Conservation (phyloP, 2,113 vertebrate species). For the Varanus komodoensis region DNA sequence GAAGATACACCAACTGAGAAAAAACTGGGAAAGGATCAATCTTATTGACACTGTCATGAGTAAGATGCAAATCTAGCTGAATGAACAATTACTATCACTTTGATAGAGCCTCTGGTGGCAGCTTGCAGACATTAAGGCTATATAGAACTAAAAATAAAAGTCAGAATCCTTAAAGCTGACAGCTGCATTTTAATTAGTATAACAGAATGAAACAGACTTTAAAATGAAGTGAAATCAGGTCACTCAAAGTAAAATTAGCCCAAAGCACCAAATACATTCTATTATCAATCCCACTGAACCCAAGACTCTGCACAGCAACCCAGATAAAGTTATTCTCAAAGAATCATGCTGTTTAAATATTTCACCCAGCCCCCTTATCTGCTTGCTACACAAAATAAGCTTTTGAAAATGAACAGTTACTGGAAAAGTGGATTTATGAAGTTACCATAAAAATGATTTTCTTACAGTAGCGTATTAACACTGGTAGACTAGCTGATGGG, state of each 20-base stretch:
- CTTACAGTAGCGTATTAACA: background rate
- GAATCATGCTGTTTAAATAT: constrained; percentile 33
- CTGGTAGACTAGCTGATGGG: background rate
- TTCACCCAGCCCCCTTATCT: background rate
- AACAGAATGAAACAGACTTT: constrained; percentile 53
- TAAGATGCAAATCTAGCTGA: constrained; percentile 12
- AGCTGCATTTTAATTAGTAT: constrained; percentile 57
- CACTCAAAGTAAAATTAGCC: constrained; percentile 42
- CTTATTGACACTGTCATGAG: background rate
- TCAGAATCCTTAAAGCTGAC: constrained; percentile 39
- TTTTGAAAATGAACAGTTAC: background rate
- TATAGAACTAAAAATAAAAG: constrained; percentile 42
- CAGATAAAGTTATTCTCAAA: constrained; percentile 37
- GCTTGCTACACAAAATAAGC: background rate
- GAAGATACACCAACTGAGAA: background rate
- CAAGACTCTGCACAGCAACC: constrained; percentile 34
- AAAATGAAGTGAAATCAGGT: constrained; percentile 56
- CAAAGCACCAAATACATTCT: constrained; percentile 50
- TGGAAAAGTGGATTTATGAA: constrained; percentile 3
- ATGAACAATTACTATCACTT: constrained; percentile 33
- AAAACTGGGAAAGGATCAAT: background rate
- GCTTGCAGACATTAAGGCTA: constrained; percentile 15
- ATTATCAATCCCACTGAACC: constrained; percentile 38
- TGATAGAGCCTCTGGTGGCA: constrained; percentile 40
- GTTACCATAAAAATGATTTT: background rate